Evolutionary conservation across 1,140 invertebrate species (phyloP).

Genomic region (Temnothorax nylanderi): DNA sequence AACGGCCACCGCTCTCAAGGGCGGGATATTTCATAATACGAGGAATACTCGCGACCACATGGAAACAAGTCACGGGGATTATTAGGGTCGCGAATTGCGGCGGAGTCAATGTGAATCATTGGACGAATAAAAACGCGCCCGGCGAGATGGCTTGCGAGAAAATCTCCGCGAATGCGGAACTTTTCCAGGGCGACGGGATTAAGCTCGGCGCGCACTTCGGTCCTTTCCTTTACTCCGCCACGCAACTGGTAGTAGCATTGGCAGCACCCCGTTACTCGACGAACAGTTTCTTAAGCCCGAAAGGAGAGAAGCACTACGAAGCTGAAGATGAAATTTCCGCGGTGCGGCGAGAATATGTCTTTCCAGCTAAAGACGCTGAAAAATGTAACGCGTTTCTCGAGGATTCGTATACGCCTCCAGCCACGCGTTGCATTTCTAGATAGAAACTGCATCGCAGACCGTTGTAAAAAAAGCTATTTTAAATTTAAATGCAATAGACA

Average conservation of each 20-base stretch:
- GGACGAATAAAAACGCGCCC: constrained; percentile 36
- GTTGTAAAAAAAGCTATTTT: constrained; percentile 4
- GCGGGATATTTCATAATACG: background rate
- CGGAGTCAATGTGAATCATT: constrained; percentile 35
- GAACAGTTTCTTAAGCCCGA: constrained; percentile 62
- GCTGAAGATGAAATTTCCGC: constrained; percentile 68
- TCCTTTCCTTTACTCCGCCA: constrained; percentile 28
- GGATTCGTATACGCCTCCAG: background rate
- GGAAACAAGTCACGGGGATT: constrained; percentile 26
- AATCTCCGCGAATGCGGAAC: constrained; percentile 44
- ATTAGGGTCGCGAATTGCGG: constrained; percentile 24
- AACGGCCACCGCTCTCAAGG: background rate
- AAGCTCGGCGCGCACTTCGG: constrained; percentile 22
- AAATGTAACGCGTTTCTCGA: constrained; percentile 46
- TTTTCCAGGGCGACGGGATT: constrained; percentile 50
- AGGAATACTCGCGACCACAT: background rate
- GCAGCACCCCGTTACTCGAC: constrained; percentile 2
- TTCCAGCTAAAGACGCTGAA: constrained; percentile 39
- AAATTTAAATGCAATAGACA: constrained; percentile 12
- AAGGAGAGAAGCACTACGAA: constrained; percentile 48
- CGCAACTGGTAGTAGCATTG: constrained; percentile 66
- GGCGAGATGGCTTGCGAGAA: constrained; percentile 48
- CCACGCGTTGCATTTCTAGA: constrained; percentile 21
- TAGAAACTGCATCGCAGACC: background rate
- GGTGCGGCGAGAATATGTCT: constrained; percentile 52